Percentiles rank a stretch among this genome's conserved stretches.
Evolutionary conservation across 2,888 invertebrate species (phyloP).

Genomic region (Eurytoma adleriae): DNA sequence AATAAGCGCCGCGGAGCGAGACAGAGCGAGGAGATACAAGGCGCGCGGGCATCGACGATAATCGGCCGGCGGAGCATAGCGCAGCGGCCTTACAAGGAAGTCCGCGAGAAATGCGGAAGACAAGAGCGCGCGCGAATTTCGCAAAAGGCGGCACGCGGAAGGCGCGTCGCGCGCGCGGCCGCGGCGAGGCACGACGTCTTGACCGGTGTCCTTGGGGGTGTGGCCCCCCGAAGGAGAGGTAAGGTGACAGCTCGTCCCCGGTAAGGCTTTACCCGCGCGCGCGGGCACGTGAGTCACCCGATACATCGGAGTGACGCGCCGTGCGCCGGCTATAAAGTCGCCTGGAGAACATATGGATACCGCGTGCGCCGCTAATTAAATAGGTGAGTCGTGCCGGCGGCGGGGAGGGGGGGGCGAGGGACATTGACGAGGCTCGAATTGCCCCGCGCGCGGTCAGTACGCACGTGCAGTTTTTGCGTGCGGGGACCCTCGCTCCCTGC

Average conservation of each 20-base stretch:
- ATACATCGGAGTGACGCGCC: background rate
- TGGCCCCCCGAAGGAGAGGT: background rate
- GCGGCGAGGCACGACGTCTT: background rate
- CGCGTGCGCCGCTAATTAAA: constrained; percentile 48
- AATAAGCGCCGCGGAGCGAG: background rate
- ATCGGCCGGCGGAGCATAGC: background rate
- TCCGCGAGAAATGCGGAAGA: constrained; percentile 21
- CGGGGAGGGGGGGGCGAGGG: background rate
- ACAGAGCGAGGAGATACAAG: no score
- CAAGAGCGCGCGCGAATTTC: background rate
- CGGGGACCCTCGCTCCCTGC: background rate
- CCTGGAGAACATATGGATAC: constrained; percentile 41
- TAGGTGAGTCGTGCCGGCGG: constrained; percentile 31
- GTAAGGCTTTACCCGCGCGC: constrained; percentile 28
- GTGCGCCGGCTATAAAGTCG: background rate
- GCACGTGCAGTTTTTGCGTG: background rate
- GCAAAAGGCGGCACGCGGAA: constrained; percentile 7
- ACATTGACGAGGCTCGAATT: constrained; percentile 32
- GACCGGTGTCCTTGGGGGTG: constrained; percentile 6
- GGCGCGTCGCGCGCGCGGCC: background rate
- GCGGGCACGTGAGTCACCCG: constrained; percentile 46
- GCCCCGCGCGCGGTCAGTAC: background rate
- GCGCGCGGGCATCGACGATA: no score
- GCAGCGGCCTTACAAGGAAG: constrained; percentile 19
- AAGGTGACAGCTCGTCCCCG: background rate